Evolutionary conservation across 2,113 vertebrate species (phyloP).

Genomic region (Grammomys surdaster): DNA sequence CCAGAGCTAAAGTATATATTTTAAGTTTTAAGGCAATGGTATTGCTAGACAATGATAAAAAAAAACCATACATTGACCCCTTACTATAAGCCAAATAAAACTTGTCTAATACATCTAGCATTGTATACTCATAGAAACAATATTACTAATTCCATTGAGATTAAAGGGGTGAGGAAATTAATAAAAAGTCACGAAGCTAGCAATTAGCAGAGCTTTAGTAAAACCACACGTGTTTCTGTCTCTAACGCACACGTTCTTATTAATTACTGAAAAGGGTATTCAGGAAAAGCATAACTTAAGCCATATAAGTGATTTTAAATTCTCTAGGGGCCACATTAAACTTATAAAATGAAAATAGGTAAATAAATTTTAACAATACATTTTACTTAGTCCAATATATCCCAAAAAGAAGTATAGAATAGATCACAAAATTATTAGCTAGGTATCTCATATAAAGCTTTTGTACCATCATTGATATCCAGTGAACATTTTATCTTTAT

Average conservation of each 20-base stretch:
- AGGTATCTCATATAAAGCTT: not conserved
- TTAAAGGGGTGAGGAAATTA: not conserved
- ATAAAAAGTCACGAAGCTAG: not conserved
- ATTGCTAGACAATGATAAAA: not conserved
- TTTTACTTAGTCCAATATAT: constrained; percentile 8
- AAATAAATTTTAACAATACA: not conserved
- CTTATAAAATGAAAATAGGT: not conserved
- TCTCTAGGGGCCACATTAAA: not conserved
- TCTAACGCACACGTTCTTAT: not conserved
- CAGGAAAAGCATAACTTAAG: not conserved
- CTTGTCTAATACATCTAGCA: not conserved
- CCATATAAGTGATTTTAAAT: not conserved
- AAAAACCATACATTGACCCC: not conserved
- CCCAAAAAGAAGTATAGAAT: not conserved
- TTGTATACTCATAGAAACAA: not conserved
- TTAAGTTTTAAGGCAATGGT: constrained; percentile 3
- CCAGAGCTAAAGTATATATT: not conserved
- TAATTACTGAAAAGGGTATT: not conserved
- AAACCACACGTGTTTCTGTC: not conserved
- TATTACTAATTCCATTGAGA: not conserved
- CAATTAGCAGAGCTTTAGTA: not conserved
- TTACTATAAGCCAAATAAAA: not conserved
- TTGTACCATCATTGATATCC: not conserved
- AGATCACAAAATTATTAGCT: not conserved
- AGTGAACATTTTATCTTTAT: not conserved